Evolutionary conservation across 2,113 vertebrate genomes (phyloP), one percentile per base, ranked within the genome.

Genomic region (Apistogramma diplotaenia): DNA sequence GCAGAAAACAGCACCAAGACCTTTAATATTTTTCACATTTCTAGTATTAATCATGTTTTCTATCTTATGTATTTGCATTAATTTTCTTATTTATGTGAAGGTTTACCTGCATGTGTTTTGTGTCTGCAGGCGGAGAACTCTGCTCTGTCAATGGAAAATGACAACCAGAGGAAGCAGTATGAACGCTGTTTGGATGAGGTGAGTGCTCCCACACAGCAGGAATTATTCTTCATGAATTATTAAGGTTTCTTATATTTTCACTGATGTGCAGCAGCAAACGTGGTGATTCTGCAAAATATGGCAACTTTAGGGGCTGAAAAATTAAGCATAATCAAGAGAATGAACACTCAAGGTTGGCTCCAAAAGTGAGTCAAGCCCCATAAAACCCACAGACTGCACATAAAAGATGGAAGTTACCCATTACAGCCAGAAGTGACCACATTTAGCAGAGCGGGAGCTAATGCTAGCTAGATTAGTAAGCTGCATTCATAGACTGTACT

Each of bases 111-210:
- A 0, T 67, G 67, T 67, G 13, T 81, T 85, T 74, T 82, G 16
- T 46, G 46, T 76, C 56, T 49, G 15, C 94, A 98, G 97, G 97
- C 95, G 56, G 97, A 98, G 84, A 98, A 98, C 93, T 97, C 96
- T 43, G 97, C 96, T 0, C 91, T 98, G 93, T 96, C 96, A 4
- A 87, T 97, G 89, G 97, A 98, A 92, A 98, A 98, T 55, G 96
- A 97, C 94, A 97, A 95, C 93, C 97, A 98, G 93, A 96, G 97
- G 92, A 97, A 97, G 61, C 97, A 98, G 82, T 98, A 98, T 81
- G 97, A 98, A 85, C 94, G 95, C 86, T 98, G 97, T 86, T 96
- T 98, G 40, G 97, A 98, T 84, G 97, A 98, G 96, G 97, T 98
- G 93, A 96, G 95, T 51, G 43, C 9, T 72, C 9, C 0, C 60